Evolutionary conservation across 2,113 vertebrate species (phyloP).

Genomic region (Macquaria ambigua): DNA sequence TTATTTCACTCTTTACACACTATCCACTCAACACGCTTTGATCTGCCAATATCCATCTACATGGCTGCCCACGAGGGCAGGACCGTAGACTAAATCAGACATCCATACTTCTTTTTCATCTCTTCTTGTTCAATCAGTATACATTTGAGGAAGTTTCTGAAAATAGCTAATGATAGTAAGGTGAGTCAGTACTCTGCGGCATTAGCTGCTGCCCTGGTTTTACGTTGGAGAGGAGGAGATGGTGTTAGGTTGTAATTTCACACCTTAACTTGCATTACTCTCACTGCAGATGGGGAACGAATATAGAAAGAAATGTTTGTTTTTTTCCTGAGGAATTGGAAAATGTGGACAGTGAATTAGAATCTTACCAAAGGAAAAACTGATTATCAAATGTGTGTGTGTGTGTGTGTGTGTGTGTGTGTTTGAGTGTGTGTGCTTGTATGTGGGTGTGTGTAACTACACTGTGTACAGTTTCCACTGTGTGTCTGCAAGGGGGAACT

Average conservation of each 20-base stretch:
- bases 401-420: conserved; percentile 10
- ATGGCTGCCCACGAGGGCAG: conserved; percentile 12
- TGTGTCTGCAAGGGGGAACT: conserved; percentile 55
- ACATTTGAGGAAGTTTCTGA: conserved; percentile 55
- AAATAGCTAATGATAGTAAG: conserved; percentile 65
- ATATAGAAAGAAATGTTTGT: conserved; percentile 54
- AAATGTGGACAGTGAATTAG: conserved; percentile 44
- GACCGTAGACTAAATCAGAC: conserved; percentile 20
- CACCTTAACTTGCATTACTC: conserved; percentile 61
- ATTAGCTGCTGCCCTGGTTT: conserved; percentile 53
- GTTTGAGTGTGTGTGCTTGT: background rate
- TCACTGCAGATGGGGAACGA: conserved; percentile 37
- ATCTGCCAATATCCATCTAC: conserved; percentile 65
- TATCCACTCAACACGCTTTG: conserved; percentile 60
- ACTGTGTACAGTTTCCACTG: conserved; percentile 24
- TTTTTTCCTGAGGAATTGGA: conserved; percentile 44
- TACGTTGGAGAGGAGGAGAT: conserved; percentile 45
- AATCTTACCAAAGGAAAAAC: conserved; percentile 33
- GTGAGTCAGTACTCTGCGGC: conserved; percentile 37
- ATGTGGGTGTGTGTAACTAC: background rate
- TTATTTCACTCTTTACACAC: conserved; percentile 39
- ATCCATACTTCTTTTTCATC: conserved; percentile 49
- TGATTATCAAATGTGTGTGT: conserved; percentile 35
- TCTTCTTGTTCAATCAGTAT: conserved; percentile 46
- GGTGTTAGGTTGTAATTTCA: conserved; percentile 70